phyloP scores from a whole-genome alignment of 2,888 invertebrate species.

The Octodonta nipae region DNA sequence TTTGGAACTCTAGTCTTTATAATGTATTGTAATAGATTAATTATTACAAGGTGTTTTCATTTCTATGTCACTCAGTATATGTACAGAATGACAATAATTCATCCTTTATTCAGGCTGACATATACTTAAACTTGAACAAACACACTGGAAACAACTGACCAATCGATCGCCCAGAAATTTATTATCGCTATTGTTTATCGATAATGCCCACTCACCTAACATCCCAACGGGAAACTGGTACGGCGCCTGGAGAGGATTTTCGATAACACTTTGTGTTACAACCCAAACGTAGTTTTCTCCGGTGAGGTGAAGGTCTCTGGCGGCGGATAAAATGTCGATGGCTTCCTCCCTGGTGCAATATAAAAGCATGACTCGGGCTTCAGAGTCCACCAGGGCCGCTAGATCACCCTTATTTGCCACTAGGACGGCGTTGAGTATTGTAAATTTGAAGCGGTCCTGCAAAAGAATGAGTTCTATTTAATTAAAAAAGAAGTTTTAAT shows the following conservation, averaged over 20 bases:
- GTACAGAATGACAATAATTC: too few species aligned
- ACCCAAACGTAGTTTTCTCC: conserved; percentile 95
- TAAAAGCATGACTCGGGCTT: conserved; percentile 82
- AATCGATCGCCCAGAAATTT: too few species aligned
- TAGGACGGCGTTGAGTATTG: conserved; percentile 72
- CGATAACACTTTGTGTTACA: conserved; percentile 86
- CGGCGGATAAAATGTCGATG: conserved; percentile 63
- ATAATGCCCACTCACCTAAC: conserved; percentile 75
- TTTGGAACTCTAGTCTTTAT: too few species aligned
- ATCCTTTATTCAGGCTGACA: too few species aligned
- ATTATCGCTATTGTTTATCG: too few species aligned
- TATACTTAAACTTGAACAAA: too few species aligned
- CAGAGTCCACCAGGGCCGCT: conserved; percentile 70
- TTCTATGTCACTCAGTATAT: too few species aligned
- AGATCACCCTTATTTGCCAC: conserved; percentile 68
- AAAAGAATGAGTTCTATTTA: too few species aligned
- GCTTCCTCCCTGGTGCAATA: conserved; percentile 85
- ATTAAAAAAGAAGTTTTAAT: too few species aligned
- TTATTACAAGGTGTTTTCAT: too few species aligned
- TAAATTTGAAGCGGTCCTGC: conserved; percentile 59
- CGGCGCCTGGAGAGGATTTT: conserved; percentile 60
- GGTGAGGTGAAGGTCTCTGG: conserved; percentile 62
- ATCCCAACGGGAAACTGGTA: conserved; percentile 80
- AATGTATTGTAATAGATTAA: too few species aligned
- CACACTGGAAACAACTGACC: too few species aligned